These are phyloP conservation scores for Micrasema minimum DNA, from an alignment of 1,140 invertebrate genomes.

Conservation along the genomic window DNA sequence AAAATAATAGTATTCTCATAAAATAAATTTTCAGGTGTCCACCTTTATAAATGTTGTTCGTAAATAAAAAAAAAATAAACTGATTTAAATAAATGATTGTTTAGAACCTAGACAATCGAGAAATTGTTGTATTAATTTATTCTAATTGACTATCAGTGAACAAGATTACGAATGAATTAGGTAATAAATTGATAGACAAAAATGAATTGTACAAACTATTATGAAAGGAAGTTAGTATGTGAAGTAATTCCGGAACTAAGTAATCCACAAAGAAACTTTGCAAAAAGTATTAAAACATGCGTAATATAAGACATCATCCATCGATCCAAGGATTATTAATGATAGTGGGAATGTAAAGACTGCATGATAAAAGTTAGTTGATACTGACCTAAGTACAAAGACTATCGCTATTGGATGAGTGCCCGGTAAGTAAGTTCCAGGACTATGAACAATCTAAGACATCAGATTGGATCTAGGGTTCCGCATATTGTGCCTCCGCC, in stretches of 20 bases:
- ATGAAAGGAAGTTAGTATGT: neutral
- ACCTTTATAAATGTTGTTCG: no score
- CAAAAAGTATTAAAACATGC: no score
- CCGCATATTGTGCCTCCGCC: conserved; percentile 63
- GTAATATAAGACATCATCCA: no score
- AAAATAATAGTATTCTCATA: neutral
- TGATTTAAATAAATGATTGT: no score
- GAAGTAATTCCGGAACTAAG: no score
- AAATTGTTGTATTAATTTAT: no score
- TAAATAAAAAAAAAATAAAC: no score
- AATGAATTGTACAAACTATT: neutral
- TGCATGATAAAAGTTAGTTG: conserved; percentile 15
- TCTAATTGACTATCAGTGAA: no score
- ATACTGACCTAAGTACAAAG: conserved; percentile 1
- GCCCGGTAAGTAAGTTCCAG: conserved; percentile 66
- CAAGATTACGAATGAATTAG: neutral
- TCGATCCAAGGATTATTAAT: no score
- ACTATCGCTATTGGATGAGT: conserved; percentile 54
- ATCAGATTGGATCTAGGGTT: conserved; percentile 66
- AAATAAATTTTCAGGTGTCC: neutral
- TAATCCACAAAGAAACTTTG: no score
- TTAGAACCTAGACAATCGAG: no score
- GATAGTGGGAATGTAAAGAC: no score
- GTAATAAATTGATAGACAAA: neutral
- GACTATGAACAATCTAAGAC: conserved; percentile 67